Evolutionary conservation across 2,797 vertebrate genomes (phyloP).

Genomic region (Apogon hyalosoma): DNA sequence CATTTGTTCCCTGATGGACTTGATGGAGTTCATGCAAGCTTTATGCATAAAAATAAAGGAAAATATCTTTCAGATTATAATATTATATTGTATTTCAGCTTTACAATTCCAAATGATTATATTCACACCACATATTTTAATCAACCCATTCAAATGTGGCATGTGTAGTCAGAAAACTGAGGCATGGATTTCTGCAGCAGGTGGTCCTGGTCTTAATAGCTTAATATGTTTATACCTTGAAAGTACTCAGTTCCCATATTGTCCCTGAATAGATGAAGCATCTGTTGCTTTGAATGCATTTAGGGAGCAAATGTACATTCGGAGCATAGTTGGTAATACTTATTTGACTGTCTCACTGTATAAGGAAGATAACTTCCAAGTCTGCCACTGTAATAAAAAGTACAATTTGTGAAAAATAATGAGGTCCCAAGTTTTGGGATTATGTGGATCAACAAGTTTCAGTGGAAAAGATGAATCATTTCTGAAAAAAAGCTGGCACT

Average conservation of each 20-base stretch:
- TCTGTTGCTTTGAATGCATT: background rate
- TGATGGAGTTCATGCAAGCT: too few species aligned
- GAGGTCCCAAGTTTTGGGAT: background rate
- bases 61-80: too few species aligned
- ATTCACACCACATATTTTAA: background rate
- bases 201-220: background rate
- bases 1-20: background rate
- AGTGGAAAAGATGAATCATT: conserved; percentile 2
- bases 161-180: background rate
- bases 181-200: background rate
- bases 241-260: background rate
- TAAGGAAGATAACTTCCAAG: background rate
- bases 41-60: too few species aligned
- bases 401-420: background rate
- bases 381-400: background rate
- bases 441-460: background rate
- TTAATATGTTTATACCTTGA: background rate
- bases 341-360: background rate
- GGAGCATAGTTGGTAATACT: background rate
- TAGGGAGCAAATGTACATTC: too few species aligned
- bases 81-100: too few species aligned
- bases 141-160: background rate
- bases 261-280: background rate
- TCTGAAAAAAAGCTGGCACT: conserved; percentile 5
- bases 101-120: too few species aligned